Conservation (phyloP, 1,140 invertebrate genomes). For the Brachystomella parvula region DNA sequence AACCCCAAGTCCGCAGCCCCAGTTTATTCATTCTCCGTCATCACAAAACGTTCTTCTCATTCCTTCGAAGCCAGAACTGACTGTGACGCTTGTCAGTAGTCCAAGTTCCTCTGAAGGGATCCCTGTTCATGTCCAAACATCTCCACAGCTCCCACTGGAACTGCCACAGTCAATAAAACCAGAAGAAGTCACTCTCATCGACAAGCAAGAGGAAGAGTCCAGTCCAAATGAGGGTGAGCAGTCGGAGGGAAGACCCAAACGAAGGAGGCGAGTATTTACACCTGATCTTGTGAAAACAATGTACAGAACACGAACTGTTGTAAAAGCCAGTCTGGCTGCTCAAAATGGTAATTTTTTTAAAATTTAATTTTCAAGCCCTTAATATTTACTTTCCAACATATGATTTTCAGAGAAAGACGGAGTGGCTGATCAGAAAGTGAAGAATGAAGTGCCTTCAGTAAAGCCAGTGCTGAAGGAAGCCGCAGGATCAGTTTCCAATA, state of each 20-base stretch:
- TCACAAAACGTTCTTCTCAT: background rate
- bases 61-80: background rate
- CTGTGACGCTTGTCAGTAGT: background rate
- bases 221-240: background rate
- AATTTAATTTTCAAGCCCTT: background rate
- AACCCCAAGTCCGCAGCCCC: background rate
- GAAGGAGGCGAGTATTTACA: conserved; percentile 29
- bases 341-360: conserved; percentile 24
- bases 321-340: conserved; percentile 31
- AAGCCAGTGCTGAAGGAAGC: conserved; percentile 64
- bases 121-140: background rate
- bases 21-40: conserved; percentile 1
- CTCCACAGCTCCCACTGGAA: no score
- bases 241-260: conserved; percentile 4
- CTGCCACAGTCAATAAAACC: background rate
- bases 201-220: background rate
- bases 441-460: conserved; percentile 14
- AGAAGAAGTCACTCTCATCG: background rate
- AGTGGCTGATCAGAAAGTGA: conserved; percentile 5
- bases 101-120: background rate
- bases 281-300: conserved; percentile 16
- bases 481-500: conserved; percentile 78
- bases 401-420: conserved; percentile 19
- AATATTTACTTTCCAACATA: background rate
- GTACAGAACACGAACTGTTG: conserved; percentile 33